Evolutionary conservation across 2,888 invertebrate species (phyloP), one percentile per base, ranked within the genome.

Genomic region (Doris montereyensis): DNA sequence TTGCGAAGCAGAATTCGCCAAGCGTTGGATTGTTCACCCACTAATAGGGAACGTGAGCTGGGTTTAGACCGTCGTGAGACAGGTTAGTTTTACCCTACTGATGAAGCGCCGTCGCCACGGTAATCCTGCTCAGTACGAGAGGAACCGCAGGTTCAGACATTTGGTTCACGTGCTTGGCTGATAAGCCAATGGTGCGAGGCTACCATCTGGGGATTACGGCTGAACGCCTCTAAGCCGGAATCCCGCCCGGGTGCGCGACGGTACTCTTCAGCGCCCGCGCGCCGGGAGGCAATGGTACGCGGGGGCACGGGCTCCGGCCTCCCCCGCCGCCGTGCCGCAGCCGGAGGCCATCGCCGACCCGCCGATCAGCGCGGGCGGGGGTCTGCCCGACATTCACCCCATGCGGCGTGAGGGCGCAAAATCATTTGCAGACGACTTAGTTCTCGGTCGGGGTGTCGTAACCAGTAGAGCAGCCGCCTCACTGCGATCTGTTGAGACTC

Each of bases 1-100:
- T 94, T 94, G 94, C 92, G 94, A 94, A 94, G 94, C 94, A 93
- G 93, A 94, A 94, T 93, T 94, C 93, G 92, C 93, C 93, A 94
- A 94, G 94, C 92, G 94, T 94, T 92, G 80, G 93, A 93, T 93
- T 93, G 93, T 94, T 92, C n/a, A 94, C 94, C 93, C 93, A 93
- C 93, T 93, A 93, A 93, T 94, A n/a, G 93, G 85, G 85, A 86
- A 84, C 82, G 85, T 84, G 85, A 93, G 94, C 94, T 8, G 52
- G 57, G 71, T 35, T 71, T 71, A 71, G 41, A 67, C 76, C 35
- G 60, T 62, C 75, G 65, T 62, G 35, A 75, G 75, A 75, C 75
- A 75, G 35, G 70, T 62, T 75, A 74, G 74, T 74, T 74, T 74
- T 74, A 60, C 60, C 74, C 74, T 60, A 60, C 60, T 74, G 74